Percentiles rank a stretch among this genome's conserved stretches.
Evolutionary conservation across 2,113 vertebrate genomes (phyloP).

Genomic region (Otus sunia): DNA sequence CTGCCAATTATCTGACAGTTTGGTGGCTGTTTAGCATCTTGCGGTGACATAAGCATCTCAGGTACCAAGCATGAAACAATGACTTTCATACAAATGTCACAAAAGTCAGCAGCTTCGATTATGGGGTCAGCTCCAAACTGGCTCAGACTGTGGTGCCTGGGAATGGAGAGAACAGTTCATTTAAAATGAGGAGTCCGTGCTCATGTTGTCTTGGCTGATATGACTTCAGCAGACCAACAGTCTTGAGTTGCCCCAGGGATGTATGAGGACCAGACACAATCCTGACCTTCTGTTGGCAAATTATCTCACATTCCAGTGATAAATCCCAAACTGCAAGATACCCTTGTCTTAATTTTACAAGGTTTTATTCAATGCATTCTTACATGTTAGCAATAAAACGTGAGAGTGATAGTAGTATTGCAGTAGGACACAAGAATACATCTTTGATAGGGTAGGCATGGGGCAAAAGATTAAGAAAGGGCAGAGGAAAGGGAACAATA

Average conservation of each 20-base stretch:
- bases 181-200: neutral
- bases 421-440: neutral
- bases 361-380: neutral
- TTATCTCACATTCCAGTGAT: neutral
- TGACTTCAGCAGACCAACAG: neutral
- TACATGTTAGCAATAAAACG: neutral
- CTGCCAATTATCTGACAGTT: neutral
- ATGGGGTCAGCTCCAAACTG: neutral
- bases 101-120: neutral
- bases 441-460: neutral
- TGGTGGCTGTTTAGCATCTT: neutral
- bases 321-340: neutral
- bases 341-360: neutral
- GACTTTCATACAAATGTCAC: neutral
- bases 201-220: neutral
- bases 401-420: neutral
- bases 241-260: neutral
- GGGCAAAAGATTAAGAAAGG: neutral
- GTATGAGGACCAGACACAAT: neutral
- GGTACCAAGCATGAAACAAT: neutral
- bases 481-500: neutral
- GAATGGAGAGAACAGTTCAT: neutral
- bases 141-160: neutral
- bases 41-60: neutral
- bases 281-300: neutral